These are phyloP conservation scores for Macrotrachela quadricornifera DNA, from an alignment of 1,140 invertebrate genomes.

Conservation along the genomic window DNA sequence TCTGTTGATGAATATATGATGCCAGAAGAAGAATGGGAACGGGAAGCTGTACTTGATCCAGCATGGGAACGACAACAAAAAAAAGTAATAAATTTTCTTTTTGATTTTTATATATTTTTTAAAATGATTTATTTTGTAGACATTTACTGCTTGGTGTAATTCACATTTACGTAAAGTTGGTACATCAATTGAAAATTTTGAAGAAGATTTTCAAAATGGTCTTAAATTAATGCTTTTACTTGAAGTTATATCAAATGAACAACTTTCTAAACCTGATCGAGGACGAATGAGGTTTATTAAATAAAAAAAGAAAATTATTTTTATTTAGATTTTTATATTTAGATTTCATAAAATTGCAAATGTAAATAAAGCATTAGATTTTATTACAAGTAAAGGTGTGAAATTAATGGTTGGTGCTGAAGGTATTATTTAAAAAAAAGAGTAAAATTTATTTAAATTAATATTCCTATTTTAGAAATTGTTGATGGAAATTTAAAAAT, in stretches of 20 bases:
- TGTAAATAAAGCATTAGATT: constrained; percentile 98
- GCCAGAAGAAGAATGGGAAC: constrained; percentile 95
- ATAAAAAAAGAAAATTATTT: too few relatives aligned
- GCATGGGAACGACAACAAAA: constrained; percentile 99
- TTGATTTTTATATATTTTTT: too few relatives aligned
- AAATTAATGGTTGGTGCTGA: constrained; percentile 84
- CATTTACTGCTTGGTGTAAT: constrained; percentile 99
- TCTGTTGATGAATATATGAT: constrained; percentile 53
- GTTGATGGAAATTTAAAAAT: constrained; percentile 99
- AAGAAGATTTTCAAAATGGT: constrained; percentile 96
- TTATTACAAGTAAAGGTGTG: constrained; percentile 93
- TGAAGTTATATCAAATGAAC: constrained; percentile 78
- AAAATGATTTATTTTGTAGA: constrained; percentile 32
- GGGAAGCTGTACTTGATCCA: constrained; percentile 88
- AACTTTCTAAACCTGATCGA: constrained; percentile 84
- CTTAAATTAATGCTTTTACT: constrained; percentile 92
- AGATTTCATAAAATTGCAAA: constrained; percentile 95
- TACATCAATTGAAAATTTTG: constrained; percentile 91
- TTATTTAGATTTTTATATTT: too few relatives aligned
- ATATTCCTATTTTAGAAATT: constrained; percentile 45
- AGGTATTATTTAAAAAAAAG: too few relatives aligned
- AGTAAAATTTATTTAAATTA: too few relatives aligned
- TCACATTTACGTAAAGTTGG: constrained; percentile 94
- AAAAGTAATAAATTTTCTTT: constrained; percentile 35
- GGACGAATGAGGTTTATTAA: constrained; percentile 59